Base-by-base conservation (phyloP, 2,888 invertebrate species). In the Spisula solida region DNA sequence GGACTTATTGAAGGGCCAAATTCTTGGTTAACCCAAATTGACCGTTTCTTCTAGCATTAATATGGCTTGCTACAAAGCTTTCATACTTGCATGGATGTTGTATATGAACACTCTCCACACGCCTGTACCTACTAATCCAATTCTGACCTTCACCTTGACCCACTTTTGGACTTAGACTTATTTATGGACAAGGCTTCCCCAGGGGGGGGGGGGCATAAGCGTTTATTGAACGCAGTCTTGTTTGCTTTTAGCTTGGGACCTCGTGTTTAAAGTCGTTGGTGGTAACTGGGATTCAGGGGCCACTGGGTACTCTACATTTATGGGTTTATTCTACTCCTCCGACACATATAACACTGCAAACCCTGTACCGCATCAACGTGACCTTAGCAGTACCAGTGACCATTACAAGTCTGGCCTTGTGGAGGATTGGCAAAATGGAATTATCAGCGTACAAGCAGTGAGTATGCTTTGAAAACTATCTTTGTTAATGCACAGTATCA, bases 381-480 rank as follows among this genome's bases (percentile, higher is more conserved):
- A 93, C 34, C 92, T 93, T 60, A 91, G 87, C 16, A 56, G 85
- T 0, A 70, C 82, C 29, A 90, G 92, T 79, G 85, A 90, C 34
- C 86, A 90, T 20, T 93, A 84, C 86, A 94, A 94, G 82, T 94
- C 94, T 1, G 48, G 31, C 20, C 48, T 92, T 8, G 70, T 94
- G 5, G 89, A 94, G 70, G 88, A 93, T 34, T 94, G 94, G 94
- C 89, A 82, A 14, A 78, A 86, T 29, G 88, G 86, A 1, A 66
- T 81, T 31, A 90, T 92, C 70, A 93, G 92, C 80, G 93, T 94
- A 14, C 93, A 93, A 25, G 91, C 94, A 16, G 94, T 94, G 88
- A 88, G 93, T 87, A 78, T 51, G 5, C 60, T 51, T 25, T 12
- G 1, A 48, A 34, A 20, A 48, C 10, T 18, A 4, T 25, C 25